Evolutionary conservation across 2,888 invertebrate species (phyloP), one percentile per base, ranked within the genome.

Genomic region (Hofmannophila pseudospretella): DNA sequence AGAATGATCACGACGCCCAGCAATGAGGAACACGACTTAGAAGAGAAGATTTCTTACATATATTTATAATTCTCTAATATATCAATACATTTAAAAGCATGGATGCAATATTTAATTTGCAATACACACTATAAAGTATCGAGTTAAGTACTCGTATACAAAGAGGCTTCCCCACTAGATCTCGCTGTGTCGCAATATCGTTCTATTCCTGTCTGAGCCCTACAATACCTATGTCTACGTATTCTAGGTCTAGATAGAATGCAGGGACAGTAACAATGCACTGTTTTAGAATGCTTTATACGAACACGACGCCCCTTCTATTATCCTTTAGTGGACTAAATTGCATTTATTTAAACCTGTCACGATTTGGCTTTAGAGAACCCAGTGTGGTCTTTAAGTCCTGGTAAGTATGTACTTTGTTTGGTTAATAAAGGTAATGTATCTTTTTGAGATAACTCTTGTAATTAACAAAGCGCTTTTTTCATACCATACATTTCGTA

Each of bases 181-280:
- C 53, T 57, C 52, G 39, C 41, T 37, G 53, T 54, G 58, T 64
- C 54, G 54, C 56, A 53, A 52, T 55, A 51, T 58, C 54, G 58
- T 58, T 51, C 54, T 54, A 54, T 64, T 61, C 49, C 58, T 51
- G 60, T 55, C 62, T 69, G 56, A 51, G 52, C 52, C 54, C 47
- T 50, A 43, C 45, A 34, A 38, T 42, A 38, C 36, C 36, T 38
- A 36, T 23, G 7, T 41, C 36, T 42, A 23, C 3, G 23, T 23
- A 39, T 41, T 35, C 16, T 16, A 16, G 5, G 16, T 16, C 16
- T 39, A 44, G 37, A 36, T 36, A 30, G 14, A n/a, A n/a, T 38
- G 32, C 34, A 31, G 45, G 30, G 50, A 49, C 45, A 42, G 41
- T 51, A 54, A 55, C 57, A 57, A 59, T 56, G 51, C 47, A 47